Percentiles rank a stretch among this genome's conserved stretches.
Evolutionary conservation across 2,888 invertebrate species (phyloP).

Genomic region (Philereme transversata): DNA sequence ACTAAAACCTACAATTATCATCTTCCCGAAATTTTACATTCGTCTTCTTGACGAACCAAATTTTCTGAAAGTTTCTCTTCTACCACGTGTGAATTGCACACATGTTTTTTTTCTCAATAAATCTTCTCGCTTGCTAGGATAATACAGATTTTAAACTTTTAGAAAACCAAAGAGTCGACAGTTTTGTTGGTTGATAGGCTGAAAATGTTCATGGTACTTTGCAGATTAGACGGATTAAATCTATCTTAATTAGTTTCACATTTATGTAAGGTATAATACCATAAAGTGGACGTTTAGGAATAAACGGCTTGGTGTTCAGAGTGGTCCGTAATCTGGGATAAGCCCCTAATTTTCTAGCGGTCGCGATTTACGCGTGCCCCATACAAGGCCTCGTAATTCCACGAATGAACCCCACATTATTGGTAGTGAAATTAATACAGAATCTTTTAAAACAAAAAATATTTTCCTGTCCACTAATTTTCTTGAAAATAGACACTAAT

Average conservation of each 20-base stretch:
- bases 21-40: no score
- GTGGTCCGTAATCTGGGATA: slow-evolving; percentile 63
- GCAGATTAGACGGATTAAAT: slow-evolving; percentile 6
- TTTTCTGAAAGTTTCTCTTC: no score
- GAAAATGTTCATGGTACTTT: neutral
- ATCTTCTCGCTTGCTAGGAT: no score
- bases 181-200: neutral
- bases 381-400: slow-evolving; percentile 40
- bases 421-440: slow-evolving; percentile 36
- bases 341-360: slow-evolving; percentile 61
- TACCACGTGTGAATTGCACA: no score
- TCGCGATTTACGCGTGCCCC: slow-evolving; percentile 54
- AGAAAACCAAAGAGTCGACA: no score
- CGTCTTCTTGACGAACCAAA: no score
- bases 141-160: no score
- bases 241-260: slow-evolving; percentile 24
- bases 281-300: slow-evolving; percentile 46
- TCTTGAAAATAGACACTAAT: neutral
- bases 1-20: no score
- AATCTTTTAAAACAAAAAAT: slow-evolving; percentile 24
- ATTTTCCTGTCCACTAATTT: neutral
- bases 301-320: slow-evolving; percentile 54
- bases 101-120: no score
- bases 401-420: slow-evolving; percentile 43
- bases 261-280: slow-evolving; percentile 39